Conservation (phyloP, 2,888 invertebrate species). For the Stenotaenia linearis region DNA sequence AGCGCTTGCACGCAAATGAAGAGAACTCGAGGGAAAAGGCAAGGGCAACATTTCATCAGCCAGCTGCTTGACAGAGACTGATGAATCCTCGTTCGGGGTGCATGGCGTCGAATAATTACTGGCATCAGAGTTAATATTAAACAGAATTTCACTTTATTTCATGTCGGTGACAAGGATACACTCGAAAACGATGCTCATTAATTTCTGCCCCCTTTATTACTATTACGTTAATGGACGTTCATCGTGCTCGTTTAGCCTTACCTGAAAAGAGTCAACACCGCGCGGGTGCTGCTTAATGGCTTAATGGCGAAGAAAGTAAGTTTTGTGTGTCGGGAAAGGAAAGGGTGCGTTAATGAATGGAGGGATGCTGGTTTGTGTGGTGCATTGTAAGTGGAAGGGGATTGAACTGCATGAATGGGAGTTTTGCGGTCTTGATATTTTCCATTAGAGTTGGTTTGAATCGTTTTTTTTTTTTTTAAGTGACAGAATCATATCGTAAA, state of each 20-base stretch:
- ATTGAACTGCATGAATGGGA: no score
- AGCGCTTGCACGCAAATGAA: not conserved
- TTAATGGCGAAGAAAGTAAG: no score
- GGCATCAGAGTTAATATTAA: not conserved
- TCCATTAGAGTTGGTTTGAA: no score
- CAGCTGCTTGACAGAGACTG: not conserved
- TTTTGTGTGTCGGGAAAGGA: no score
- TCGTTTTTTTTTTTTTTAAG: no score
- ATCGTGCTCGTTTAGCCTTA: not conserved
- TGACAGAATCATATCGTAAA: no score
- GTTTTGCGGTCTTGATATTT: no score
- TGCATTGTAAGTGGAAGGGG: no score
- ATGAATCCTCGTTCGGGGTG: not conserved
- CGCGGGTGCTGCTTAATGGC: no score
- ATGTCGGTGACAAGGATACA: not conserved
- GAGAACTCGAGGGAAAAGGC: constrained; percentile 12
- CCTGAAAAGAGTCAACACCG: no score
- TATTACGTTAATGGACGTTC: not conserved
- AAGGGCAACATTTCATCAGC: not conserved
- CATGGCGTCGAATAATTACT: not conserved
- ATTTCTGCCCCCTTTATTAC: not conserved
- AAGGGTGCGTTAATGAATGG: no score
- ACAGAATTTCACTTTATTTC: not conserved
- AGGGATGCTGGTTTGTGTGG: no score
- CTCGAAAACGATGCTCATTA: not conserved